Base-by-base conservation (phyloP, 2,113 vertebrate genomes). In the Salvator merianae region DNA sequence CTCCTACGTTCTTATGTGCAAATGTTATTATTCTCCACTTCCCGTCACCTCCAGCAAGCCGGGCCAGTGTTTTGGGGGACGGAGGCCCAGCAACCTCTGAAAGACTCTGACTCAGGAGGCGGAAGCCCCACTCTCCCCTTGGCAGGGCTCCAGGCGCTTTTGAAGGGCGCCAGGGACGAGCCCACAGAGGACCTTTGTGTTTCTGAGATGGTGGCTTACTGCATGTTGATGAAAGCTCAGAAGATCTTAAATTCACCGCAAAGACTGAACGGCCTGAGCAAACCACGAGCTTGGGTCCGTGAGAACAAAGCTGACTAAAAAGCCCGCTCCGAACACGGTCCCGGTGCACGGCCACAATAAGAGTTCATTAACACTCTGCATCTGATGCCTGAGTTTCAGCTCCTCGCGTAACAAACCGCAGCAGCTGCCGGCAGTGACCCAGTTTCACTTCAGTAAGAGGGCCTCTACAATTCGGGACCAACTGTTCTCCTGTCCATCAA, bases 341-440 rank as follows among this genome's bases (percentile, higher is more conserved):
- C 65, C 65, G 12, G 30, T 68, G 65, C 6, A 36, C 70, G 24
- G 3, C 53, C 53, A 90, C 86, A 89, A 93, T 93, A 94, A 95
- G 81, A 82, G 89, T 84, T 93, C 90, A 93, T 94, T 93, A 94
- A 95, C 94, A 94, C 94, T 95, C 95, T 95, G 95, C 94, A 94
- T 94, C 91, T 93, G 91, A 93, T 93, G 84, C n/a, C 1, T 86
- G 79, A 50, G 40, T 72, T 84, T 53, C 75, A 43, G 50, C 5
- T 20, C 43, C n/a, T 12, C 47, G 38, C 28, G 24, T 70, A 55
- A 82, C 69, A 32, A n/a, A 69, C 63, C 50, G 79, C 68, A 82
- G 1, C 79, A 22, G 43, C 72, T 59, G 16, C 18, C 55, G n/a
- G 4, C 55, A 26, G 0, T 9, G 79, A 81, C 81, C 81, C 77